phyloP scores from a whole-genome alignment of 2,888 invertebrate genomes.

The Thymelicus sylvestris region DNA sequence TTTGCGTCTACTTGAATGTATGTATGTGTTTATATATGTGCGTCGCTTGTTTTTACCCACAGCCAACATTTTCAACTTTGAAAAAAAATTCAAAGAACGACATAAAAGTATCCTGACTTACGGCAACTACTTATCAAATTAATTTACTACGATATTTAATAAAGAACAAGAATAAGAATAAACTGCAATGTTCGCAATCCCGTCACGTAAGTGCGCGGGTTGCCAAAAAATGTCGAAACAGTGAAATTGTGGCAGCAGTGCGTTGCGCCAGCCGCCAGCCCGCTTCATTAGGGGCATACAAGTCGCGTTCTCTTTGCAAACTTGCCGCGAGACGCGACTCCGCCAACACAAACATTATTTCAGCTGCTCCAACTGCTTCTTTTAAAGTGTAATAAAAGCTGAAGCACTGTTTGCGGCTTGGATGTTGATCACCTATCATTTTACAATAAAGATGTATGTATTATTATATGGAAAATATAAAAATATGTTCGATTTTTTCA shows the following conservation, averaged over 20 bases:
- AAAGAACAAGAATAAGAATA: constrained; percentile 1
- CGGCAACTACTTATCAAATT: neutral
- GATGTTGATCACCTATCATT: too few species aligned
- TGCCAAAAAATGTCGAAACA: constrained; percentile 26
- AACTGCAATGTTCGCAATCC: neutral
- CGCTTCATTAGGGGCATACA: constrained; percentile 61
- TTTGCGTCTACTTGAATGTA: too few species aligned
- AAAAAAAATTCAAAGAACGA: too few species aligned
- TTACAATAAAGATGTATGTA: too few species aligned
- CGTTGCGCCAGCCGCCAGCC: constrained; percentile 53
- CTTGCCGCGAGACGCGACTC: constrained; percentile 20
- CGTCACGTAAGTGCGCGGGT: constrained; percentile 4
- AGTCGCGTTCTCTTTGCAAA: constrained; percentile 39
- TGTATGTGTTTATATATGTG: too few species aligned
- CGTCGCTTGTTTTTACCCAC: too few species aligned
- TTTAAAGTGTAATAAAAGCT: neutral
- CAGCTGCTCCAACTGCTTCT: constrained; percentile 4
- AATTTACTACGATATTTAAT: constrained; percentile 4
- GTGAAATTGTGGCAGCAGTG: constrained; percentile 53
- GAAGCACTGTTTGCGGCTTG: neutral
- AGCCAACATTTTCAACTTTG: too few species aligned
- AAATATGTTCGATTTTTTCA: too few species aligned
- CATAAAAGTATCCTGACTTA: neutral
- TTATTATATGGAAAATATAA: too few species aligned
- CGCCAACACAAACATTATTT: constrained; percentile 31